Evolutionary conservation across 2,888 invertebrate species (phyloP), one percentile per base, ranked within the genome.

Genomic region (Cheilosia pagana): DNA sequence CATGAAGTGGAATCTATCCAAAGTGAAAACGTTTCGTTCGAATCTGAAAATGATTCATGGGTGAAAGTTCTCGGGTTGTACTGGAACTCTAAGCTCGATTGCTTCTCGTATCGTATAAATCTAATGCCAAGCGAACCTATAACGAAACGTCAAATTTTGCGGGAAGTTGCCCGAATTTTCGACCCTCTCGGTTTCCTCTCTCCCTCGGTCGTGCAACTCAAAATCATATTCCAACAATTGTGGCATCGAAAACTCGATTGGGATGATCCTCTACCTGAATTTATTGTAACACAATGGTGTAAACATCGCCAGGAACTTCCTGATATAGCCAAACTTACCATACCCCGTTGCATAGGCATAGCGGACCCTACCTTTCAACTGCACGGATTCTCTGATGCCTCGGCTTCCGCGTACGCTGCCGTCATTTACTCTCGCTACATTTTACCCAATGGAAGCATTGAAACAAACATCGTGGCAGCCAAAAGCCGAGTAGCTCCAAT

Each of bases 151-250:
- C 31, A 62, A 53, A 77, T 77, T n/a, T 39, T 77, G 16, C 45
- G 12, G 12, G 68, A 76, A 19, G 45, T 55, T 16, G 55, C 60
- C 14, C 19, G 57, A 10, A 71, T 87, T 6, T 87, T 86, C 35
- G 87, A 87, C 21, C 78, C 78, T 3, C 70, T 87, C 6, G 87
- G 86, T 3, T 68, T 87, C 8, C 63, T 86, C 12, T 52, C 85
- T 3, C 87, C 86, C 6, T 72, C 86, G 3, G 72, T 85, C 16
- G 31, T 87, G 1, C 57, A 67, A 41, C 57, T 87, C 6, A 87
- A 86, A 72, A 78, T 86, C 5, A 12, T 87, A 0, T 85, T 87
- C 23, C 81, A 87, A 59, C 7, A 28, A 28, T 28, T 28, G 7
- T 28, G 28, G 28, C 28, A 28, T 7, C 7, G 7, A 7, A 28